These are phyloP conservation scores for Xiphophorus maculatus DNA, from an alignment of 2,113 vertebrate genomes.

Conservation along the genomic window DNA sequence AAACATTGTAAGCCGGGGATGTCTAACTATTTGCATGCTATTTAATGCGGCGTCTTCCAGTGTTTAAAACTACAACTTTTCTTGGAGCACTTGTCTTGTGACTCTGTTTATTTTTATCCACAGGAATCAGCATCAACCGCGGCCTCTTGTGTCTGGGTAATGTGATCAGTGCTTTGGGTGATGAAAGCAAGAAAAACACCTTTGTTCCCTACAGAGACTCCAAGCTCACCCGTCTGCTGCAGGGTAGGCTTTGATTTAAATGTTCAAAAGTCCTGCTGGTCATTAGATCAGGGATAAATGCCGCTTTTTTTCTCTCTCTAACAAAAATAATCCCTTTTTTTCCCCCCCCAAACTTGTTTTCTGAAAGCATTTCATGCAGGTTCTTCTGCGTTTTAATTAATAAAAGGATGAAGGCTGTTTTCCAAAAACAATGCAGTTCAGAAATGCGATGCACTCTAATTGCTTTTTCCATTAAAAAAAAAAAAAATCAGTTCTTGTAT, in stretches of 20 bases:
- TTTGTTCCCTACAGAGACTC: constrained; percentile 99
- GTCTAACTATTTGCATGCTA: no score
- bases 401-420: neutral
- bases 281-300: neutral
- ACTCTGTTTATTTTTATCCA: constrained; percentile 22
- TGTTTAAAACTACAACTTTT: neutral
- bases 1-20: neutral
- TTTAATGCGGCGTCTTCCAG: neutral
- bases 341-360: neutral
- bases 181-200: constrained; percentile 88
- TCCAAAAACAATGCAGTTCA: neutral
- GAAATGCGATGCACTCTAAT: neutral
- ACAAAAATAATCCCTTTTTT: neutral
- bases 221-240: constrained; percentile 92
- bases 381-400: neutral
- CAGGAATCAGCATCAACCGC: constrained; percentile 97
- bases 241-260: constrained; percentile 82
- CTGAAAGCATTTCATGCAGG: neutral
- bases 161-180: constrained; percentile 97
- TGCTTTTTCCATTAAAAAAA: neutral
- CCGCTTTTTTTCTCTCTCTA: neutral
- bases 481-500: neutral
- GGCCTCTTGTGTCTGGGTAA: constrained; percentile 94
- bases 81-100: constrained; percentile 23
- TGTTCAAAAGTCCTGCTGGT: constrained; percentile 15